Percentiles rank a stretch among this genome's conserved stretches.
These are phyloP conservation scores for Heliconius melpomene DNA, from an alignment of 1,140 invertebrate genomes.

Conservation along the genomic window DNA sequence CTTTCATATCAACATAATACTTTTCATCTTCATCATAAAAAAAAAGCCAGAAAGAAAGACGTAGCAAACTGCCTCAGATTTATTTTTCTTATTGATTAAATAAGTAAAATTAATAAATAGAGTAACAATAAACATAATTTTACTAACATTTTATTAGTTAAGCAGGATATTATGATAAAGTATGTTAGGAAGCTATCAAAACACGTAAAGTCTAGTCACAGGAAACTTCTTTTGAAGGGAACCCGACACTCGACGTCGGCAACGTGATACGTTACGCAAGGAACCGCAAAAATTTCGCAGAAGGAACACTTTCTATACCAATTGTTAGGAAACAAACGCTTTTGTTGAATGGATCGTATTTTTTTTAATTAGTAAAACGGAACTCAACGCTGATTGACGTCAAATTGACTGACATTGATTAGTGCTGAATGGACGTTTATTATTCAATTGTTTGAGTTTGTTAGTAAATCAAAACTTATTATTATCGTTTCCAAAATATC, in stretches of 20 bases:
- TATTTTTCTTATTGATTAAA: too few species aligned
- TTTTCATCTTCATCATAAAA: too few species aligned
- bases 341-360: slow-evolving; percentile 8
- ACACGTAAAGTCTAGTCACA: not conserved
- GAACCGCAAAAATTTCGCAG: slow-evolving; percentile 55
- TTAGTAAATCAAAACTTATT: not conserved
- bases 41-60: too few species aligned
- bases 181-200: not conserved
- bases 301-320: slow-evolving; percentile 54
- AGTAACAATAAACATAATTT: too few species aligned
- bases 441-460: not conserved
- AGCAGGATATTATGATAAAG: too few species aligned
- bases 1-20: too few species aligned
- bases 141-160: too few species aligned
- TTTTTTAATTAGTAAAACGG: slow-evolving; percentile 34
- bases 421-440: not conserved
- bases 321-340: slow-evolving; percentile 8
- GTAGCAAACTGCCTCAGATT: too few species aligned
- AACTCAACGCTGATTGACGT: slow-evolving; percentile 21
- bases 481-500: not conserved
- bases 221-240: slow-evolving; percentile 19
- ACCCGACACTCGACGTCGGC: slow-evolving; percentile 50
- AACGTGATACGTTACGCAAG: slow-evolving; percentile 63
- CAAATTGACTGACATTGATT: slow-evolving; percentile 13
- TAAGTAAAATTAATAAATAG: too few species aligned